Conservation (phyloP, 2,888 invertebrate genomes). For the Craniophora ligustri region DNA sequence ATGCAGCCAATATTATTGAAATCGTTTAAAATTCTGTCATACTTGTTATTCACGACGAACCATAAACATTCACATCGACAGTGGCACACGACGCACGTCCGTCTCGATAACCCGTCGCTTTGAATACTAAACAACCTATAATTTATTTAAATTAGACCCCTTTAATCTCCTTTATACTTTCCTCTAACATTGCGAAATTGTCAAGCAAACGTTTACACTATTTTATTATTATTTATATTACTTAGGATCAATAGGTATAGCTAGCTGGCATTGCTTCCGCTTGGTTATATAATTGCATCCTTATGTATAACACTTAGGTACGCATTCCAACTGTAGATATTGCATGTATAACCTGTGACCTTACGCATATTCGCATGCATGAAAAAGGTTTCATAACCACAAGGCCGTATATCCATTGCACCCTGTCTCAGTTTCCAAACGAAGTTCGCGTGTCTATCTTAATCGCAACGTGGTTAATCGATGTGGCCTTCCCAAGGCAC, state of each 20-base stretch:
- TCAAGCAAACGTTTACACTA: constrained; percentile 3
- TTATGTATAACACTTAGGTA: constrained; percentile 28
- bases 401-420: constrained; percentile 46
- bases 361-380: constrained; percentile 58
- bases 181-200: constrained; percentile 5
- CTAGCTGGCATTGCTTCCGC: not conserved
- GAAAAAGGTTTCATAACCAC: constrained; percentile 71
- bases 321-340: constrained; percentile 36
- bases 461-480: constrained; percentile 62
- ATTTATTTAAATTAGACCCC: constrained; percentile 25
- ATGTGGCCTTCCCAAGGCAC: constrained; percentile 63
- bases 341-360: constrained; percentile 66
- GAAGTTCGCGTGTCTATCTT: constrained; percentile 67
- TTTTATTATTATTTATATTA: no score
- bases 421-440: constrained; percentile 62
- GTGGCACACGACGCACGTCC: constrained; percentile 86
- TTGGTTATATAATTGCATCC: constrained; percentile 9
- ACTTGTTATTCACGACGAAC: constrained; percentile 72
- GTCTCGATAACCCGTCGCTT: constrained; percentile 62
- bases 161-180: constrained; percentile 15
- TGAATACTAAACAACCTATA: constrained; percentile 69
- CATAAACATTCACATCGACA: constrained; percentile 68
- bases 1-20: constrained; percentile 56
- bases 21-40: constrained; percentile 60
- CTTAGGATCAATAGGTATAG: not conserved